Conservation (phyloP, 2,888 invertebrate species). For the Gortyna flavago region DNA sequence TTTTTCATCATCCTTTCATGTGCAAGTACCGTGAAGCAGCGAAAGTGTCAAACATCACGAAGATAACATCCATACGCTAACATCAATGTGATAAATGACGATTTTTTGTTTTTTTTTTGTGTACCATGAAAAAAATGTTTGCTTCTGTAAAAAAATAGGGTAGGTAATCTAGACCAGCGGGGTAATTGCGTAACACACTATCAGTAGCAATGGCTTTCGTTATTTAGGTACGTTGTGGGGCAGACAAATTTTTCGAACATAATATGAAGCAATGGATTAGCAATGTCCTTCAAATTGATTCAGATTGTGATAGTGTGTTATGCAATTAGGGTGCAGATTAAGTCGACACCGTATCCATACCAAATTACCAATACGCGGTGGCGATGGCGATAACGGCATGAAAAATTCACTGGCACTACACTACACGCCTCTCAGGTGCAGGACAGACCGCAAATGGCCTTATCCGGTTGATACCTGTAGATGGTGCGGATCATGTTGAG, state of each 20-base stretch:
- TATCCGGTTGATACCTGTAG: neutral
- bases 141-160: neutral
- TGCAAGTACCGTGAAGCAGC: conserved; percentile 70
- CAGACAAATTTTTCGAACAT: no score
- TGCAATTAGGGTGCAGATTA: neutral
- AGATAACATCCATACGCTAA: conserved; percentile 2
- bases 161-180: neutral
- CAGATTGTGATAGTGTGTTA: neutral
- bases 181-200: neutral
- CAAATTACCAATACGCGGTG: neutral
- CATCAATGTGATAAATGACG: conserved; percentile 17
- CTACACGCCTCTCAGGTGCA: neutral
- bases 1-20: conserved; percentile 65
- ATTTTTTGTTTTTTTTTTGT: neutral
- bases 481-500: neutral
- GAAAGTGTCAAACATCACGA: conserved; percentile 59
- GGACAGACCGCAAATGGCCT: neutral
- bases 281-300: neutral
- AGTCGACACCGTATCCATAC: no score
- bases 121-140: neutral
- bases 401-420: neutral
- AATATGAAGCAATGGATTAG: no score
- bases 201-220: neutral
- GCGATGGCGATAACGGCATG: neutral
- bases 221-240: neutral